These are phyloP conservation scores for Rhagonycha fulva DNA, from an alignment of 2,888 invertebrate species.

Conservation along the genomic window DNA sequence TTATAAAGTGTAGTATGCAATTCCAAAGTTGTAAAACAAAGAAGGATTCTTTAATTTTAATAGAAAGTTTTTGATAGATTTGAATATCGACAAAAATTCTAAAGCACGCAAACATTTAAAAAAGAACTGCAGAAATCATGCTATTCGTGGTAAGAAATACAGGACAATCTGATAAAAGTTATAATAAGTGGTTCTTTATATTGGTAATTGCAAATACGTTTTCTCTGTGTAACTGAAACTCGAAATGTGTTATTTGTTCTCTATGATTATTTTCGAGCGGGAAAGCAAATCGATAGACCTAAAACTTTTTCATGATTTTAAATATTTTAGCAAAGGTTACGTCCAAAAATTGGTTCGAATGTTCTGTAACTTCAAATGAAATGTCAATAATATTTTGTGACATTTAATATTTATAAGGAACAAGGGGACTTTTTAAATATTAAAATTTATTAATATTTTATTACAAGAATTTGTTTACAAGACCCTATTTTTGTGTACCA, in stretches of 20 bases:
- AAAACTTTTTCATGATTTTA: background rate
- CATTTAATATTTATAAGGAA: background rate
- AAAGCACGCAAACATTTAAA: background rate
- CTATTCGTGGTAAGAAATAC: background rate
- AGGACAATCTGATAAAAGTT: background rate
- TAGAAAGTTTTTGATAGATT: background rate
- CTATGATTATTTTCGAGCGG: background rate
- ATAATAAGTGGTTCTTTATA: background rate
- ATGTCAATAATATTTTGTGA: background rate
- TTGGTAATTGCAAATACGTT: background rate
- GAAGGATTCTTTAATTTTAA: background rate
- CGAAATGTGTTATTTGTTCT: background rate
- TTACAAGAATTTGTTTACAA: background rate
- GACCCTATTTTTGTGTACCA: background rate
- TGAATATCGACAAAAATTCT: background rate
- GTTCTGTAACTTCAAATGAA: background rate
- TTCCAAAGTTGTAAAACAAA: background rate
- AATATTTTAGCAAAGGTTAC: background rate
- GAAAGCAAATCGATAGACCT: background rate
- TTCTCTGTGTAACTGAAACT: background rate
- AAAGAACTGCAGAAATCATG: background rate
- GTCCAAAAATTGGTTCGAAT: background rate
- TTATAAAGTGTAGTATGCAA: background rate
- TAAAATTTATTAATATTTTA: background rate
- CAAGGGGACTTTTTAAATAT: background rate